phyloP scores from a whole-genome alignment of 2,113 vertebrate species.

The Chionomys nivalis region DNA sequence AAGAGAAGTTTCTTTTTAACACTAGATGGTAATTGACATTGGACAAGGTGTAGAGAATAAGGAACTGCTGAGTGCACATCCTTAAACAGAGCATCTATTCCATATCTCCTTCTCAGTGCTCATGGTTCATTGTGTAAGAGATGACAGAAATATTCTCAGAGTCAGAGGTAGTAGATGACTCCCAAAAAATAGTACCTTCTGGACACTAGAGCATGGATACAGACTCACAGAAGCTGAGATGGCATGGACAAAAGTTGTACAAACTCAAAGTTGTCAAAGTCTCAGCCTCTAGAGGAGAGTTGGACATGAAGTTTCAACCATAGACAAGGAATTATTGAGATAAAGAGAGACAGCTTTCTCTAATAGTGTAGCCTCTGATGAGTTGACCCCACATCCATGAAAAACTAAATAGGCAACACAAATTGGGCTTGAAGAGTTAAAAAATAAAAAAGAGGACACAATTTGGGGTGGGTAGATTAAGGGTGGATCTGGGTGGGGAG shows the following conservation, averaged over 20 bases:
- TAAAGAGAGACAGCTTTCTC: neutral
- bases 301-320: neutral
- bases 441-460: neutral
- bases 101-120: neutral
- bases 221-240: neutral
- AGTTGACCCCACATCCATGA: neutral
- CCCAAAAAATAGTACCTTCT: neutral
- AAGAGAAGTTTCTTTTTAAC: neutral
- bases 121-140: neutral
- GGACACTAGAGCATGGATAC: too few relatives aligned
- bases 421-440: neutral
- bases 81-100: neutral
- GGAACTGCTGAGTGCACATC: neutral
- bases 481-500: too few relatives aligned
- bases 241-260: neutral
- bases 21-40: neutral
- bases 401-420: neutral
- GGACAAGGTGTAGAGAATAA: neutral
- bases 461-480: too few relatives aligned
- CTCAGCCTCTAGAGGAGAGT: neutral
- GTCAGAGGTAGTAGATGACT: neutral
- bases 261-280: neutral
- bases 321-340: neutral
- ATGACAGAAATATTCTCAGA: neutral
- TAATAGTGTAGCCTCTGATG: neutral